These are phyloP conservation scores for Vannuccia rotundouncinata DNA, from an alignment of 2,888 invertebrate genomes.

Conservation along the genomic window DNA sequence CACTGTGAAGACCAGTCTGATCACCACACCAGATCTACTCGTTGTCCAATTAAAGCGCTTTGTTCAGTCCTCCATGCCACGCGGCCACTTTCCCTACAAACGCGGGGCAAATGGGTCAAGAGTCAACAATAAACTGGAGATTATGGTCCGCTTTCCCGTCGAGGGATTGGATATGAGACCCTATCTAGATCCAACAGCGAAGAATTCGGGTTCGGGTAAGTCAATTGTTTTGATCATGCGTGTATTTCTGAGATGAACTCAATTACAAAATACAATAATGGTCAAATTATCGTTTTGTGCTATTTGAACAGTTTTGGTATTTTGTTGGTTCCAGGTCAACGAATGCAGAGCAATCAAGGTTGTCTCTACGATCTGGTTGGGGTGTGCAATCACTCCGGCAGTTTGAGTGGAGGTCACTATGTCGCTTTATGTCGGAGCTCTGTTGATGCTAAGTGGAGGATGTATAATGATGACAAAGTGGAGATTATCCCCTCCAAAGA, in stretches of 20 bases:
- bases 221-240: too few relatives aligned
- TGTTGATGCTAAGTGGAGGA: constrained; percentile 29
- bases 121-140: constrained; percentile 34
- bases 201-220: too few relatives aligned
- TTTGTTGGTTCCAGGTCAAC: too few relatives aligned
- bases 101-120: neutral
- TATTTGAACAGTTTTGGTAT: too few relatives aligned
- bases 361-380: constrained; percentile 19
- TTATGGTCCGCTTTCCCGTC: constrained; percentile 24
- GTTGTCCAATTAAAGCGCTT: constrained; percentile 32
- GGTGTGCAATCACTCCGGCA: constrained; percentile 33
- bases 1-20: constrained; percentile 28
- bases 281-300: too few relatives aligned
- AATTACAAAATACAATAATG: too few relatives aligned
- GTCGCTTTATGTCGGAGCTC: constrained; percentile 33
- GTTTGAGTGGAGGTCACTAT: constrained; percentile 28
- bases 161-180: constrained; percentile 31
- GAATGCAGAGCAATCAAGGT: neutral
- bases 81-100: neutral
- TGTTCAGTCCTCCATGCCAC: neutral
- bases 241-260: too few relatives aligned
- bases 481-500: neutral
- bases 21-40: constrained; percentile 22
- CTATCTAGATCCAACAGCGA: constrained; percentile 7
- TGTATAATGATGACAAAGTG: constrained; percentile 34